These are phyloP conservation scores for Alouatta palliata DNA, from an alignment of 2,113 vertebrate species.

Conservation along the genomic window DNA sequence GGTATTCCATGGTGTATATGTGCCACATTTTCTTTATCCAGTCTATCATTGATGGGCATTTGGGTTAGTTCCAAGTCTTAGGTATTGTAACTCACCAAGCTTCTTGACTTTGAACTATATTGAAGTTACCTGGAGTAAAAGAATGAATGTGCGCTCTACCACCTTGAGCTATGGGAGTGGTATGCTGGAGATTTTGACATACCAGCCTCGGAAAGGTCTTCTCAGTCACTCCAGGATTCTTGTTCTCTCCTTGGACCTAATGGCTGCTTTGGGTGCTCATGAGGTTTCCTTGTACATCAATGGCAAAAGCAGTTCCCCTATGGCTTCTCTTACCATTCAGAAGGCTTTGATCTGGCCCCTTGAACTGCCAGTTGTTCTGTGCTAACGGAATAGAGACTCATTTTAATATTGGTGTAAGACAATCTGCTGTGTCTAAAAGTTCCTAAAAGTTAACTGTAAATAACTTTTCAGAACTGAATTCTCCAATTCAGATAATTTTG, in stretches of 20 bases:
- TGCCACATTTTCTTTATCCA: no score
- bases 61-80: no score
- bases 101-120: background rate
- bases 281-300: background rate
- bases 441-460: background rate
- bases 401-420: background rate
- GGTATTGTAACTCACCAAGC: no score
- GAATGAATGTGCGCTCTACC: rapidly evolving
- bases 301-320: background rate
- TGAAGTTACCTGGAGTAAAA: background rate
- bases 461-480: no score
- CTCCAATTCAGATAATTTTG: background rate
- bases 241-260: background rate
- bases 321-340: background rate
- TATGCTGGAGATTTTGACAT: background rate
- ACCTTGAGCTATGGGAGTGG: rapidly evolving
- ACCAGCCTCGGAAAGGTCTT: background rate
- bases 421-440: background rate
- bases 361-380: background rate
- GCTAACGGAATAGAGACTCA: background rate
- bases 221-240: background rate
- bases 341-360: background rate
- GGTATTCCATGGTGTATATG: no score
- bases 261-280: rapidly evolving
- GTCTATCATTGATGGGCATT: no score